phyloP scores from a whole-genome alignment of 2,113 vertebrate species.

The Erinaceus europaeus region DNA sequence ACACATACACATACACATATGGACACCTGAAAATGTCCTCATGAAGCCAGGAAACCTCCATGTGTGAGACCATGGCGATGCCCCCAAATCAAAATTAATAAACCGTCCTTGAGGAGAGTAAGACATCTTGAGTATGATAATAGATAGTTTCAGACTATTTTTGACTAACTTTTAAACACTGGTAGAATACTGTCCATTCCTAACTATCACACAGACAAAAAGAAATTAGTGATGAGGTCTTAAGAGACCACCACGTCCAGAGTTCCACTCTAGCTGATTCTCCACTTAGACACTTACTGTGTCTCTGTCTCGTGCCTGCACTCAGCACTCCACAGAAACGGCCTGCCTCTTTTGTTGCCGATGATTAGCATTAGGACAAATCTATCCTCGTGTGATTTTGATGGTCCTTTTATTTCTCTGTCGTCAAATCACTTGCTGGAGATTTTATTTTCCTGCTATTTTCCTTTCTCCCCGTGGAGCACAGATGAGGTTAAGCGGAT shows the following conservation, averaged over 20 bases:
- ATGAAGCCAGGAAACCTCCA: no score
- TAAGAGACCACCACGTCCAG: neutral
- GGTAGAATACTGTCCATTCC: no score
- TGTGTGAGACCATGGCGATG: no score
- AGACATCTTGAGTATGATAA: no score
- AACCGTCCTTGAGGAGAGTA: no score
- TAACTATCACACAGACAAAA: no score
- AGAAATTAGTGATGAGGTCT: no score
- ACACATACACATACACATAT: no score
- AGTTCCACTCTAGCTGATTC: neutral
- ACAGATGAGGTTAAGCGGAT: constrained; percentile 71
- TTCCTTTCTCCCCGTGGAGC: constrained; percentile 35
- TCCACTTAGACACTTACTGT: neutral
- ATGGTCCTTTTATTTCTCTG: constrained; percentile 23
- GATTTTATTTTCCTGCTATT: neutral
- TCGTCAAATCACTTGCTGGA: neutral
- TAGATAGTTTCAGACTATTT: no score
- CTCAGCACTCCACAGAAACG: neutral
- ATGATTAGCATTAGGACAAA: neutral
- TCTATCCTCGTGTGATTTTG: constrained; percentile 11
- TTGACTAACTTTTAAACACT: no score
- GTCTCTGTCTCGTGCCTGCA: neutral
- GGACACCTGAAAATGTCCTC: no score
- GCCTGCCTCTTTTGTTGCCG: neutral
- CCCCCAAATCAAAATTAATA: no score